Evolutionary conservation across 2,797 vertebrate genomes (phyloP).

Genomic region (Erpetoichthys calabaricus): DNA sequence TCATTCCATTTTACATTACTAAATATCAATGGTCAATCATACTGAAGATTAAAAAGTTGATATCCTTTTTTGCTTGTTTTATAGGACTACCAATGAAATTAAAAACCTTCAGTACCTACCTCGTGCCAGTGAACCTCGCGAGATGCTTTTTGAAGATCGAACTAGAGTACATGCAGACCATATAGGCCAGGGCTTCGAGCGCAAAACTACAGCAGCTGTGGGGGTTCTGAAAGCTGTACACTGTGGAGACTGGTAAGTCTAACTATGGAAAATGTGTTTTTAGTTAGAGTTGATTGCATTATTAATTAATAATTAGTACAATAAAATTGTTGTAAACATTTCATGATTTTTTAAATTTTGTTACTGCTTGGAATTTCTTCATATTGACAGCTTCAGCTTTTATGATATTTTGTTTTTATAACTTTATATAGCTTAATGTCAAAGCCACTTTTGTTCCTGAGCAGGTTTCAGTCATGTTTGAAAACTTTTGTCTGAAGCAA

Average conservation of each 20-base stretch:
- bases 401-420: no score
- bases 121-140: constrained; percentile 86
- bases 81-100: constrained; percentile 94
- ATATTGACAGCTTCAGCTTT: no score
- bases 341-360: no score
- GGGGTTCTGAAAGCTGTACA: constrained; percentile 90
- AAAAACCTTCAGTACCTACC: constrained; percentile 98
- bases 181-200: constrained; percentile 93
- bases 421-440: no score
- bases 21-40: no score
- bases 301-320: background rate
- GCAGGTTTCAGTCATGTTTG: no score
- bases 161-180: constrained; percentile 92
- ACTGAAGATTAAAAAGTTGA: no score
- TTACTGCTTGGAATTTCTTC: background rate
- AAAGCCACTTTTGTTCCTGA: no score
- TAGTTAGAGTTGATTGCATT: background rate
- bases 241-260: constrained; percentile 66
- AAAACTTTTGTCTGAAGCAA: no score
- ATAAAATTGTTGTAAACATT: background rate
- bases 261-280: background rate
- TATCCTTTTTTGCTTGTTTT: constrained; percentile 12
- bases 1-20: no score
- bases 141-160: constrained; percentile 93
- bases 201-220: constrained; percentile 88